Evolutionary conservation across 2,113 vertebrate genomes (phyloP).

Genomic region (Leiothrix lutea): DNA sequence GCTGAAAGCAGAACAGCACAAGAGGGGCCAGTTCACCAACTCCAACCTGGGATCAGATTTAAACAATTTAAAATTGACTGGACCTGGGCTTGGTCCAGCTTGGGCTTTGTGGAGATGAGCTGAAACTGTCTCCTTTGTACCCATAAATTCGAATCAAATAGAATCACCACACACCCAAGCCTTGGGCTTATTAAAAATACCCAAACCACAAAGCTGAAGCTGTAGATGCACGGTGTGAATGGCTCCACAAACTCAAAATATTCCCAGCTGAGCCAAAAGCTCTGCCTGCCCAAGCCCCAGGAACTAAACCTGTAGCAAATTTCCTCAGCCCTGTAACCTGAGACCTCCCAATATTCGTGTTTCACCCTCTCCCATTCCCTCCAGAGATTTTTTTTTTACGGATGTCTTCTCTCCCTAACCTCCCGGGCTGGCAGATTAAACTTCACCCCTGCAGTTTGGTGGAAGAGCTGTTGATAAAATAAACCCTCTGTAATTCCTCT

Average conservation of each 20-base stretch:
- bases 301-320: neutral
- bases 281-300: neutral
- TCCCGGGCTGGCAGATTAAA: neutral
- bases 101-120: neutral
- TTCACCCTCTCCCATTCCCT: neutral
- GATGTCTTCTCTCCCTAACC: neutral
- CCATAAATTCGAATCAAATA: neutral
- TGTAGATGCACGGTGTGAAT: accelerated
- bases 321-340: neutral
- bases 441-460: neutral
- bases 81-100: neutral
- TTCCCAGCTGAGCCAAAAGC: neutral
- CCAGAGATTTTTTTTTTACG: neutral
- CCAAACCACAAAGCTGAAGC: neutral
- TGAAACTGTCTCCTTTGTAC: neutral
- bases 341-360: neutral
- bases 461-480: neutral
- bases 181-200: neutral
- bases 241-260: neutral
- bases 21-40: neutral
- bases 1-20: neutral
- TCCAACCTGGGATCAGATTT: neutral
- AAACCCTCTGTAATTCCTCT: neutral
- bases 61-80: too few species aligned
- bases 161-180: neutral